Percentiles rank a stretch among this genome's conserved stretches.
phyloP scores from a whole-genome alignment of 2,113 vertebrate species.

The Dromaius novaehollandiae region DNA sequence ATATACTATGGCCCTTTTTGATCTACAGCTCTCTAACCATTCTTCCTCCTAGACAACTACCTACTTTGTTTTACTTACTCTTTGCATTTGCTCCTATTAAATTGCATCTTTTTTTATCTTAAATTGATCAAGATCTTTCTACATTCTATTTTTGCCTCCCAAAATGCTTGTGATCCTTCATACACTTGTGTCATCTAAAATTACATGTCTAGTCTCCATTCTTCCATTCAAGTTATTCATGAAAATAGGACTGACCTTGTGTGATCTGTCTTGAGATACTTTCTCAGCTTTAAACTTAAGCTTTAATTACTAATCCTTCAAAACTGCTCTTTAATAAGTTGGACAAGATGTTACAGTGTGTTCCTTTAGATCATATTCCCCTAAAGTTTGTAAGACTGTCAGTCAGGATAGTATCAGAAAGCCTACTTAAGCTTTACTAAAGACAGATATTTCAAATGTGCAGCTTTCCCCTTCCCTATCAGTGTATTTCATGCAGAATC shows the following conservation, averaged over 20 bases:
- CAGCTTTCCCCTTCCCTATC: background rate
- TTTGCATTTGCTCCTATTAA: background rate
- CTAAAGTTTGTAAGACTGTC: background rate
- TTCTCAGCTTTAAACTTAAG: background rate
- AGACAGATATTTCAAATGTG: background rate
- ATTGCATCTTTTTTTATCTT: background rate
- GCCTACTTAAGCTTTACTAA: background rate
- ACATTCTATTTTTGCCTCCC: background rate
- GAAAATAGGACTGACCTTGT: background rate
- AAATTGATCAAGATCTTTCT: background rate
- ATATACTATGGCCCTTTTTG: background rate
- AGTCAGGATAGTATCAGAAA: background rate
- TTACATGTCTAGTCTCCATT: background rate
- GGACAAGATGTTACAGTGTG: background rate
- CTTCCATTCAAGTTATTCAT: background rate
- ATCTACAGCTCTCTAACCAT: background rate
- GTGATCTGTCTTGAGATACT: background rate
- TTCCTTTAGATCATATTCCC: background rate
- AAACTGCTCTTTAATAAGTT: background rate
- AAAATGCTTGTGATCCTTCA: background rate
- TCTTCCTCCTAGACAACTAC: background rate
- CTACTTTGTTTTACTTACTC: background rate
- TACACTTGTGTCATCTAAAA: no score
- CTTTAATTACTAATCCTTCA: background rate
- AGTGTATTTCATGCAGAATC: background rate